A percentile compares a stretch with the other conserved stretches of the same genome.
phyloP scores from a whole-genome alignment of 1,140 invertebrate species.

The Meloidogyne hapla region DNA sequence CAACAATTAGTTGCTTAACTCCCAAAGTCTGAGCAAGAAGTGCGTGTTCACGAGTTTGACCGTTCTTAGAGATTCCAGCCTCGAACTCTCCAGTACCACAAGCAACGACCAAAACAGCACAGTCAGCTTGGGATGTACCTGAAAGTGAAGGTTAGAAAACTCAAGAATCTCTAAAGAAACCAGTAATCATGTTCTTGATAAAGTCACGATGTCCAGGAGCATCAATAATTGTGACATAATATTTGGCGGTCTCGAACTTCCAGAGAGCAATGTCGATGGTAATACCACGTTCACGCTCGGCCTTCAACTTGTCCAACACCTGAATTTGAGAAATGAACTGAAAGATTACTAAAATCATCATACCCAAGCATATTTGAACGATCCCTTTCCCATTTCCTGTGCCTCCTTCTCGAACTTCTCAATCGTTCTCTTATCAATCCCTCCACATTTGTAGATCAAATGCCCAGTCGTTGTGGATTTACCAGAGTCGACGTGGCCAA shows the following conservation, averaged over 20 bases:
- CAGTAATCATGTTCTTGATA: conserved; percentile 99
- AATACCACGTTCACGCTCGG: conserved; percentile 97
- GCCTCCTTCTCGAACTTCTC: conserved; percentile 96
- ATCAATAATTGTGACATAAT: conserved; percentile 97
- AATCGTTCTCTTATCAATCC: conserved; percentile 91
- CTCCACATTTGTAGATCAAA: conserved; percentile 94
- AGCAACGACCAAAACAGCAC: conserved; percentile 93
- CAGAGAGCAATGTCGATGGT: conserved; percentile 98
- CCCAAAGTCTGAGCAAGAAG: conserved; percentile 93
- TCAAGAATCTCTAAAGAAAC: conserved; percentile 67
- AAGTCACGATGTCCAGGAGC: conserved; percentile 98
- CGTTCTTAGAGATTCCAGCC: conserved; percentile 97
- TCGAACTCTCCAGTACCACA: conserved; percentile 96
- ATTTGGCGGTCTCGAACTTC: conserved; percentile 91
- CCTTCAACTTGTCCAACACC: conserved; percentile 93
- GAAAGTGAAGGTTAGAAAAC: not conserved
- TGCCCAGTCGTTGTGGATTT: conserved; percentile 86
- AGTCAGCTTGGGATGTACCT: conserved; percentile 77
- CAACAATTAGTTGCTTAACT: conserved; percentile 95
- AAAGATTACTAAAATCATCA: not conserved
- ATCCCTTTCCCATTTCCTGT: conserved; percentile 93
- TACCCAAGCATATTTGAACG: conserved; percentile 72
- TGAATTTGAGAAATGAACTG: not conserved
- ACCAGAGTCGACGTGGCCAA: conserved; percentile 83
- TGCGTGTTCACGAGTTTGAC: conserved; percentile 96